phyloP scores from a whole-genome alignment of 1,140 invertebrate genomes.

The Triops longicaudatus region DNA sequence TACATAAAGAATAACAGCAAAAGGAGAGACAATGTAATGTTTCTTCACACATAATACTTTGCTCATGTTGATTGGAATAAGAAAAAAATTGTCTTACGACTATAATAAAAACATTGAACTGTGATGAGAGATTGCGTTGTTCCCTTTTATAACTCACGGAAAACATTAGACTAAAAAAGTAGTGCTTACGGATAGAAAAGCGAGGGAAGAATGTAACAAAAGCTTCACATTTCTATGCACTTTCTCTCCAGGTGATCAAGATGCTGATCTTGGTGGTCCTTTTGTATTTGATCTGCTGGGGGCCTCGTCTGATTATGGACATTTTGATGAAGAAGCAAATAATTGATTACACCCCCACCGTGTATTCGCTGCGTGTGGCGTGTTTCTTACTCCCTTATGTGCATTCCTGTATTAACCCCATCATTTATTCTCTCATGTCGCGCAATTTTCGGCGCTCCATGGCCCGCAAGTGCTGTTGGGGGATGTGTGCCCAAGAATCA shows the following conservation, averaged over 20 bases:
- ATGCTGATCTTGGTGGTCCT: conserved; percentile 44
- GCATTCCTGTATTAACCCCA: conserved; percentile 42
- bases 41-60: too few relatives aligned
- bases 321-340: conserved; percentile 35
- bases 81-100: too few relatives aligned
- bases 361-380: conserved; percentile 33
- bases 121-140: too few relatives aligned
- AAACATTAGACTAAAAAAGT: too few relatives aligned
- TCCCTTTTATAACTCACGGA: too few relatives aligned
- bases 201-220: neutral
- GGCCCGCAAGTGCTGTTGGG: conserved; percentile 29
- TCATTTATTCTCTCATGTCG: conserved; percentile 46
- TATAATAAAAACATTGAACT: too few relatives aligned
- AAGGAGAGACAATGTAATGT: too few relatives aligned
- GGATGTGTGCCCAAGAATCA: neutral
- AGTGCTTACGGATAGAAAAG: neutral
- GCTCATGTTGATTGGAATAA: too few relatives aligned
- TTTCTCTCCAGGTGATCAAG: conserved; percentile 42
- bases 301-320: conserved; percentile 41
- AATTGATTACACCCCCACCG: conserved; percentile 28
- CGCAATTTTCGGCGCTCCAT: conserved; percentile 41
- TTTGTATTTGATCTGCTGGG: conserved; percentile 44
- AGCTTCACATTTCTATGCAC: conserved; percentile 9
- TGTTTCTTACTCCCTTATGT: conserved; percentile 34
- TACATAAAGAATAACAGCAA: too few relatives aligned